Evolutionary conservation across 2,797 vertebrate species (phyloP), one percentile per base, ranked within the genome.

Genomic region (Gymnodraco acuticeps): DNA sequence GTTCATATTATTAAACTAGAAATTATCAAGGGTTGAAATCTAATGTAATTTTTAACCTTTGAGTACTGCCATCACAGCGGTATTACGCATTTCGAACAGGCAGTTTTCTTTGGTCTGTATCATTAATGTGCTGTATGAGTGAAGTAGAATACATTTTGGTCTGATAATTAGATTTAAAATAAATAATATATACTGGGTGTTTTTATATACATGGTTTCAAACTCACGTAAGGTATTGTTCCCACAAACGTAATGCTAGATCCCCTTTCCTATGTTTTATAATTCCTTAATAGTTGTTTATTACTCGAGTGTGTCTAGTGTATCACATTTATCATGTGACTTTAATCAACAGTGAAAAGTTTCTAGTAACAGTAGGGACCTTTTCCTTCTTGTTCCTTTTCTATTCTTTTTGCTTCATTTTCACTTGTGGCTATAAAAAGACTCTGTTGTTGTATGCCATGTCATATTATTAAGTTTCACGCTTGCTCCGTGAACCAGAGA

Each of bases 401-500:
- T 50, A 64, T 64, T 38, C 13, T 60, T 77, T 88, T 51, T 61
- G 58, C 54, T 78, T 81, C 46, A 67, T 83, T 88, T 76, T 73
- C 71, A 78, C 77, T 62, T 68, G 70, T 65, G 62, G 62, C 84
- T 89, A 82, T 81, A 87, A 89, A 89, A 89, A 90, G 80, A 80
- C 75, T 79, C 69, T 84, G 78, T 86, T 89, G 88, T 86, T 81
- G 70, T 78, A 66, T 88, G 71, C 81, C 81, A 81, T 88, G 87
- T 85, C 89, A 86, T 81, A 84, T 85, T 83, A 85, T 85, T 77
- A 88, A 85, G 80, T 88, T 90, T 88, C 84, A 83, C 77, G 71
- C 85, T 81, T 81, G 76, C 80, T 85, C 75, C 27, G 52, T 88
- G 86, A 90, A 90, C 81, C 80, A 38, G 46, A 86, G 84, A 92